Conservation (phyloP, 2,113 vertebrate genomes). For the Psittacula cyanocephala region DNA sequence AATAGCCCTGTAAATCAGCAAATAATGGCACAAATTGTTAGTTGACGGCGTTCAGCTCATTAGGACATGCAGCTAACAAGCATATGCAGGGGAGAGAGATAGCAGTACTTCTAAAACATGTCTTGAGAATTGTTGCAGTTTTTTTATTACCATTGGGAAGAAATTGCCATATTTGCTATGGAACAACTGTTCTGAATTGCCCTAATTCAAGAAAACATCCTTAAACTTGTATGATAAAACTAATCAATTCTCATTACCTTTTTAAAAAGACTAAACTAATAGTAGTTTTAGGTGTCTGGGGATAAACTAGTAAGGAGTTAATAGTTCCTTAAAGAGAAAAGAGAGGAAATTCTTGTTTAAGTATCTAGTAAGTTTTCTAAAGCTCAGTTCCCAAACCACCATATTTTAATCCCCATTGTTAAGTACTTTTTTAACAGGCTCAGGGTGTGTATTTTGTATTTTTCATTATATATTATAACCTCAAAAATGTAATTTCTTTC, state of each 20-base stretch:
- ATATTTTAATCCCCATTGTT: background rate
- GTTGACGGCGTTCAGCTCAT: background rate
- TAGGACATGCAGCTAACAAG: background rate
- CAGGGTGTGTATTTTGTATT: background rate
- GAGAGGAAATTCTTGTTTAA: background rate
- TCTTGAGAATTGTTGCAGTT: background rate
- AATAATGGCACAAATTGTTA: background rate
- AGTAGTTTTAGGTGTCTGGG: background rate
- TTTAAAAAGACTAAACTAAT: background rate
- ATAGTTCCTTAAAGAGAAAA: background rate
- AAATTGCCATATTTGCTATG: background rate
- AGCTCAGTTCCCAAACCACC: background rate
- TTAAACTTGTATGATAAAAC: background rate
- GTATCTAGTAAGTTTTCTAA: background rate
- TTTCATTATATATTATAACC: background rate
- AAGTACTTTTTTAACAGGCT: background rate
- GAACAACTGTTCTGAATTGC: background rate
- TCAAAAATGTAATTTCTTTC: background rate
- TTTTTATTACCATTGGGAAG: background rate
- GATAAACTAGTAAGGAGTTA: background rate
- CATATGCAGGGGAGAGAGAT: rapidly evolving
- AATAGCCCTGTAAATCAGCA: background rate
- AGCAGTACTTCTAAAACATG: rapidly evolving
- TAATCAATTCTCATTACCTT: background rate
- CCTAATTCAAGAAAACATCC: background rate